A percentile compares a stretch with the other conserved stretches of the same genome.
Conservation (phyloP, 1,140 invertebrate species). For the Halesus radiatus region DNA sequence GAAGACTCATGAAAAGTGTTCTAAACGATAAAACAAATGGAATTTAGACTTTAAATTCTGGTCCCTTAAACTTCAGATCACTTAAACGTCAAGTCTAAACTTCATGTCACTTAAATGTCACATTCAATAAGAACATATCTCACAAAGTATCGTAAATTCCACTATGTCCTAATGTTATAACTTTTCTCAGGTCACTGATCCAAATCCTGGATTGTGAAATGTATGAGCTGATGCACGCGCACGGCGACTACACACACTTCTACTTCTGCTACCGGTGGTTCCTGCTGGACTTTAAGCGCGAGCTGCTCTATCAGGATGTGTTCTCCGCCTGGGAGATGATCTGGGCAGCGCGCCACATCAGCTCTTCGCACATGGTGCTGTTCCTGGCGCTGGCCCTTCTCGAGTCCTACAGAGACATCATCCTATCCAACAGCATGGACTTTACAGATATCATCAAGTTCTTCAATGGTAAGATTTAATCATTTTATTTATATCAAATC, state of each 20-base stretch:
- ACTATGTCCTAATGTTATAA: background rate
- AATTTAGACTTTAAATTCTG: too few relatives aligned
- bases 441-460: slow-evolving; percentile 98
- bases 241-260: slow-evolving; percentile 96
- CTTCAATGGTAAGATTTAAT: slow-evolving; percentile 85
- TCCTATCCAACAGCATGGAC: slow-evolving; percentile 95
- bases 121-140: too few relatives aligned
- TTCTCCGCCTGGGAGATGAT: slow-evolving; percentile 96
- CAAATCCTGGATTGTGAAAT: slow-evolving; percentile 94
- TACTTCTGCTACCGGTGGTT: slow-evolving; percentile 98
- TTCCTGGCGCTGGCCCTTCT: slow-evolving; percentile 94
- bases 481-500: background rate
- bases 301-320: slow-evolving; percentile 92
- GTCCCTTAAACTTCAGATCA: too few relatives aligned
- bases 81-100: too few relatives aligned
- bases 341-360: slow-evolving; percentile 91
- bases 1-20: too few relatives aligned
- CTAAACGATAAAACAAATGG: too few relatives aligned
- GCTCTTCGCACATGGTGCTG: slow-evolving; percentile 90
- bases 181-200: slow-evolving; percentile 74
- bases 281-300: slow-evolving; percentile 81
- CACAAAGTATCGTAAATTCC: background rate
- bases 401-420: slow-evolving; percentile 94
- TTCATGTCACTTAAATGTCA: too few relatives aligned
- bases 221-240: slow-evolving; percentile 94